These are phyloP conservation scores for Cepaea nemoralis DNA, from an alignment of 1,140 invertebrate genomes.

Conservation along the genomic window DNA sequence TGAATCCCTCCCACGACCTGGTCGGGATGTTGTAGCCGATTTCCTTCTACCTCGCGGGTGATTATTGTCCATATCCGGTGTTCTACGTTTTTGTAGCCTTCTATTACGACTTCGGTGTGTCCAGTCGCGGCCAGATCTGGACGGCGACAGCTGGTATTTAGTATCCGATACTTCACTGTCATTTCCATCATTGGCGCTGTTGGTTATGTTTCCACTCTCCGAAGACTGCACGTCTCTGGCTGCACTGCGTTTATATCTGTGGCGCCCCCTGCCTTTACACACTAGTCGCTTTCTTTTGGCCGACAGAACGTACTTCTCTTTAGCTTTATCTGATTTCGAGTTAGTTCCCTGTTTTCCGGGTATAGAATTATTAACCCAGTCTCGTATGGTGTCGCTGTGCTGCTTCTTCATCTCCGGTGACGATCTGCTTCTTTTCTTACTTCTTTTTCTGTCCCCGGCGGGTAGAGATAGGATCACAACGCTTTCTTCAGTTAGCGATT, in stretches of 20 bases:
- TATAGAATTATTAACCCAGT: not conserved
- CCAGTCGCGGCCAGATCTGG: not conserved
- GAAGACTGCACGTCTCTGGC: not conserved
- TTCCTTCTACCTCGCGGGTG: not conserved
- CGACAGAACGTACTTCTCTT: not conserved
- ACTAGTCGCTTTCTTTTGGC: not conserved
- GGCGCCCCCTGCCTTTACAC: not conserved
- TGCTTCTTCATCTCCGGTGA: not conserved
- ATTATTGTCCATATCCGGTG: not conserved
- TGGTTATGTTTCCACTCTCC: not conserved
- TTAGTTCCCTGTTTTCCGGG: not conserved
- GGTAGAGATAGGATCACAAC: not conserved
- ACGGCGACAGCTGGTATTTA: not conserved
- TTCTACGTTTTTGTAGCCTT: not conserved
- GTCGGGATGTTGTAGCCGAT: not conserved
- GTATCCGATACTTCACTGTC: not conserved
- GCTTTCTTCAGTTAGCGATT: not conserved
- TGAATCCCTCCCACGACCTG: not conserved
- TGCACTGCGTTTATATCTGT: not conserved
- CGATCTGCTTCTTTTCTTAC: not conserved
- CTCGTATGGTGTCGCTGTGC: not conserved
- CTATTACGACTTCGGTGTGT: not conserved
- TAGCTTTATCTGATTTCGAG: not conserved
- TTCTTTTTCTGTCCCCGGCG: not conserved
- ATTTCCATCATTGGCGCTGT: not conserved